Evolutionary conservation across 2,888 invertebrate genomes (phyloP).

Genomic region (Dichetophora obliterata): DNA sequence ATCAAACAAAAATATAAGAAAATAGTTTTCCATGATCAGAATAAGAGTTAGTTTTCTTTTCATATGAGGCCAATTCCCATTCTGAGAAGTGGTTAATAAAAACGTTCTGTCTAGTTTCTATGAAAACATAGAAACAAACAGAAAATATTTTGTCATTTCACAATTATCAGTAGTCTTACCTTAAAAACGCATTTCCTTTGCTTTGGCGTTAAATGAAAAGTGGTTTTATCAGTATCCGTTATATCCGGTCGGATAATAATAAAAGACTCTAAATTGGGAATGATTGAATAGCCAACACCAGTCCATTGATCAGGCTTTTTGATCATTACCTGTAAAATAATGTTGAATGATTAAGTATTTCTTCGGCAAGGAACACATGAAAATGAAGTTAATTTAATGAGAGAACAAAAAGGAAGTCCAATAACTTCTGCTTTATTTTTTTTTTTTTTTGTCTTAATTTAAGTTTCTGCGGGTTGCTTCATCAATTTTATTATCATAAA

Average conservation of each 20-base stretch:
- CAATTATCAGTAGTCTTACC: neutral
- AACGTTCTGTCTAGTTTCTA: too few species aligned
- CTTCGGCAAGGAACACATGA: neutral
- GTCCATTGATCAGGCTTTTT: slow-evolving; percentile 57
- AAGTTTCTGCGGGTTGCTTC: too few species aligned
- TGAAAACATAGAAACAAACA: too few species aligned
- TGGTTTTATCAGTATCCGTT: slow-evolving; percentile 58
- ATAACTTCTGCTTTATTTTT: neutral
- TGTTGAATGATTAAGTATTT: neutral
- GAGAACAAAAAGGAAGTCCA: neutral
- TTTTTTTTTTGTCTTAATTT: too few species aligned
- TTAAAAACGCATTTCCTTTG: slow-evolving; percentile 61
- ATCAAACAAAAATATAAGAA: too few species aligned
- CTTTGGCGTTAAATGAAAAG: slow-evolving; percentile 54
- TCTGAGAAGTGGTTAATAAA: too few species aligned
- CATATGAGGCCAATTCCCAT: too few species aligned
- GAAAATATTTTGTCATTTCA: too few species aligned
- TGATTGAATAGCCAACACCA: slow-evolving; percentile 57
- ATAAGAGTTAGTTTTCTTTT: too few species aligned
- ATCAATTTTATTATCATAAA: too few species aligned
- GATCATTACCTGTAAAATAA: slow-evolving; percentile 57
- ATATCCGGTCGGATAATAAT: slow-evolving; percentile 62
- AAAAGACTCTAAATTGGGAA: slow-evolving; percentile 59
- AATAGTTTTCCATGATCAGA: too few species aligned
- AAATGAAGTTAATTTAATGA: neutral